These are phyloP conservation scores for Tenthredo amoena DNA, from an alignment of 2,888 invertebrate genomes.

Conservation along the genomic window DNA sequence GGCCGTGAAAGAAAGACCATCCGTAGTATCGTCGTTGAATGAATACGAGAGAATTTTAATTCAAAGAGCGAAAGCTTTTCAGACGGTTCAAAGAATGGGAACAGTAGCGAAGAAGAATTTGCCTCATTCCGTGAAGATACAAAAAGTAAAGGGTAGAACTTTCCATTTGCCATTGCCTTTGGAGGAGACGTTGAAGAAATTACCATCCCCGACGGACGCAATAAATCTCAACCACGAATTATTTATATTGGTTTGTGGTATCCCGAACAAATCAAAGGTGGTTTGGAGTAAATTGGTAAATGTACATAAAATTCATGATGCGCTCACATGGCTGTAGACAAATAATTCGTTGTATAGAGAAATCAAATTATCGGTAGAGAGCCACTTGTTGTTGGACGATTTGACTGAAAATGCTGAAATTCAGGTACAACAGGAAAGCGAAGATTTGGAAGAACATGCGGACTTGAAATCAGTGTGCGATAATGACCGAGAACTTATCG, in stretches of 20 bases:
- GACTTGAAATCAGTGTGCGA: background rate
- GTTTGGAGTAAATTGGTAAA: slow-evolving; percentile 68
- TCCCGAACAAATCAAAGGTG: slow-evolving; percentile 65
- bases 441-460: slow-evolving; percentile 25
- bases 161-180: slow-evolving; percentile 66
- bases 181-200: slow-evolving; percentile 69
- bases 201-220: slow-evolving; percentile 65
- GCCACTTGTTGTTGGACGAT: slow-evolving; percentile 54
- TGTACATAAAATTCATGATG: slow-evolving; percentile 66
- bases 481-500: background rate
- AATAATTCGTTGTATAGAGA: slow-evolving; percentile 65
- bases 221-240: slow-evolving; percentile 66
- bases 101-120: slow-evolving; percentile 68
- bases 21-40: background rate
- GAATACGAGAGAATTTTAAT: slow-evolving; percentile 60
- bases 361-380: slow-evolving; percentile 61
- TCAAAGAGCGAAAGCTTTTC: slow-evolving; percentile 71
- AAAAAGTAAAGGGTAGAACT: slow-evolving; percentile 57
- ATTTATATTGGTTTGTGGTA: slow-evolving; percentile 67
- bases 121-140: slow-evolving; percentile 61
- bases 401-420: slow-evolving; percentile 53
- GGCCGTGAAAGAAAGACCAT: background rate
- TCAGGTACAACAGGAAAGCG: slow-evolving; percentile 51
- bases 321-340: slow-evolving; percentile 66
- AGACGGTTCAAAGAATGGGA: slow-evolving; percentile 66